phyloP scores from a whole-genome alignment of 2,888 invertebrate species.

The Endomychus coccineus region DNA sequence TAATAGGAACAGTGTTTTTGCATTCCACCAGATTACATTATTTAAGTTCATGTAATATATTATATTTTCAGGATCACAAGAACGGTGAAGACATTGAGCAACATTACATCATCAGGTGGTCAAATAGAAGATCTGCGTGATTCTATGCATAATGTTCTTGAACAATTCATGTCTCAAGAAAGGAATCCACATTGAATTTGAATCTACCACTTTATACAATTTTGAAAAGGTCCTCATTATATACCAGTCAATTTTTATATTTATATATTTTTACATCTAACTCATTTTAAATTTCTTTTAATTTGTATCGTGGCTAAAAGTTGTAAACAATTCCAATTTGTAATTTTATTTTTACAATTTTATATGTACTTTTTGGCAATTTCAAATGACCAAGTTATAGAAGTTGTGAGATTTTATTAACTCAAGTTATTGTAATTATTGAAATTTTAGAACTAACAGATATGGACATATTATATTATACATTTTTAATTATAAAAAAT shows the following conservation, averaged over 20 bases:
- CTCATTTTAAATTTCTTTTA: constrained; percentile 3
- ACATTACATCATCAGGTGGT: constrained; percentile 36
- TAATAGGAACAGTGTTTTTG: too few species aligned
- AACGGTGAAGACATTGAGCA: constrained; percentile 45
- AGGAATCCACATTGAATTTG: constrained; percentile 40
- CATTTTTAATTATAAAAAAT: too few species aligned
- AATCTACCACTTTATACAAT: constrained; percentile 13
- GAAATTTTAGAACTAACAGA: too few species aligned
- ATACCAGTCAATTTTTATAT: too few species aligned
- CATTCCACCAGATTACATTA: not conserved
- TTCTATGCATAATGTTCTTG: constrained; percentile 49
- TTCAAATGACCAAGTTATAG: constrained; percentile 11
- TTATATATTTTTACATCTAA: too few species aligned
- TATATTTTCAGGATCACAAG: constrained; percentile 46
- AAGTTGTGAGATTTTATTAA: constrained; percentile 11
- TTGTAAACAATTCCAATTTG: too few species aligned
- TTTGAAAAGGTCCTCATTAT: too few species aligned
- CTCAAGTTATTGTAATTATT: too few species aligned
- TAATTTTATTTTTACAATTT: constrained; percentile 16
- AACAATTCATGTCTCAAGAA: constrained; percentile 50
- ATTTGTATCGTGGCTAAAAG: constrained; percentile 3
- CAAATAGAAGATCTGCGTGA: constrained; percentile 42
- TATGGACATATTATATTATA: too few species aligned
- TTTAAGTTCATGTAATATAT: too few species aligned
- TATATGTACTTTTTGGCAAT: constrained; percentile 12